phyloP scores from a whole-genome alignment of 2,888 invertebrate genomes.

The Cephus sareptanus region DNA sequence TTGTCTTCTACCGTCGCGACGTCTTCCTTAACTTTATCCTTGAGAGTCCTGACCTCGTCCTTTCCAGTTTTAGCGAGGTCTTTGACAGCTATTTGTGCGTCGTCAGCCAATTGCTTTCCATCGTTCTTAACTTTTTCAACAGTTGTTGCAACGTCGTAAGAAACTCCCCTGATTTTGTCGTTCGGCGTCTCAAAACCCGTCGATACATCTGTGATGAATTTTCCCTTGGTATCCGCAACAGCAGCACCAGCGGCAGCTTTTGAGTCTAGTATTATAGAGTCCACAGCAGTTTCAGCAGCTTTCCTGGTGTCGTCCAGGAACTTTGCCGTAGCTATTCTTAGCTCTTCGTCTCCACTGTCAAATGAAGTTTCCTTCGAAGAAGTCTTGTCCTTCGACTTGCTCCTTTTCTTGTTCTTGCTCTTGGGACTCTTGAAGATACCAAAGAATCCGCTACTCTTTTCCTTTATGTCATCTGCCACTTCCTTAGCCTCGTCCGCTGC shows the following conservation, averaged over 20 bases:
- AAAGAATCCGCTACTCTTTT: constrained; percentile 46
- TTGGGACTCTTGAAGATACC: constrained; percentile 59
- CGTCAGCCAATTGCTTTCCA: constrained; percentile 11
- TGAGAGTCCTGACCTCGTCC: neutral
- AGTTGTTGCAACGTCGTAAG: constrained; percentile 38
- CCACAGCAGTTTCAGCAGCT: constrained; percentile 36
- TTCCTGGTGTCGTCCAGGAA: constrained; percentile 53
- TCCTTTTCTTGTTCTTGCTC: constrained; percentile 45
- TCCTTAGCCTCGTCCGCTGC: constrained; percentile 68
- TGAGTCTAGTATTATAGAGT: no score
- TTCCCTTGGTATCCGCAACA: neutral
- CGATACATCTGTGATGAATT: constrained; percentile 30
- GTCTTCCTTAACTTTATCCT: constrained; percentile 27
- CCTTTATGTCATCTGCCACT: constrained; percentile 27
- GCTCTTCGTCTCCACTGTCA: constrained; percentile 57
- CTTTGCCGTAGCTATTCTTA: constrained; percentile 44
- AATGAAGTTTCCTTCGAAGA: constrained; percentile 54
- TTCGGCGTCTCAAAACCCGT: constrained; percentile 39
- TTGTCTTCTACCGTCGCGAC: constrained; percentile 24
- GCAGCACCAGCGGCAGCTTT: no score
- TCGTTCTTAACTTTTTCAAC: constrained; percentile 18
- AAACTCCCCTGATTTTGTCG: constrained; percentile 45
- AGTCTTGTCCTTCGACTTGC: constrained; percentile 50
- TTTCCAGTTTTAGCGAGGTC: neutral
- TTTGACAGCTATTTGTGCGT: constrained; percentile 20